Conservation (phyloP, 53 echinoderm and acorn worm genomes). For the Arbacia lixula region DNA sequence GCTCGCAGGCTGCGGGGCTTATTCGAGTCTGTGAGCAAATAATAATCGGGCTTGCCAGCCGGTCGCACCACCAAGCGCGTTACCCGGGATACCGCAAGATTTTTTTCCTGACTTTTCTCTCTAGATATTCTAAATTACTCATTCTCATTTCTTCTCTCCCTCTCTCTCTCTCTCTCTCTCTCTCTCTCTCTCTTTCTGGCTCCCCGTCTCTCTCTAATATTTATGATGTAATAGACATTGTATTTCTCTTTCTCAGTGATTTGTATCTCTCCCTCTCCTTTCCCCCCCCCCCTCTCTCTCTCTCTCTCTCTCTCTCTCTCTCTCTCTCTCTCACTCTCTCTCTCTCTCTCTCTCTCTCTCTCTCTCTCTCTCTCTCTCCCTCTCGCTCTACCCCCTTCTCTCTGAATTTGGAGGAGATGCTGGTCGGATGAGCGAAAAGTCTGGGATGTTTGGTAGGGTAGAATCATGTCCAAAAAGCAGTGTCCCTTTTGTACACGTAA, state of each 20-base stretch:
- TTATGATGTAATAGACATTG: too few relatives aligned
- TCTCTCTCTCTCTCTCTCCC: not conserved
- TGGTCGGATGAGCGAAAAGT: too few relatives aligned
- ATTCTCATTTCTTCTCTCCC: too few relatives aligned
- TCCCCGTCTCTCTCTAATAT: not conserved
- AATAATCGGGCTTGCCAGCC: slow-evolving; percentile 49
- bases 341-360: slow-evolving; percentile 6
- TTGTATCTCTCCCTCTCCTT: too few relatives aligned
- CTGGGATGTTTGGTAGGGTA: too few relatives aligned
- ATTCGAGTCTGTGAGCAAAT: slow-evolving; percentile 25
- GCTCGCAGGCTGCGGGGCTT: slow-evolving; percentile 29
- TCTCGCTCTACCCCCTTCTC: too few relatives aligned
- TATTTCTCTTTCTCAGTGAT: too few relatives aligned
- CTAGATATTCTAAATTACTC: not conserved
- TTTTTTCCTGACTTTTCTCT: not conserved
- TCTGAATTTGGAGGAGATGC: too few relatives aligned
- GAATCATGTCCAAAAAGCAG: too few relatives aligned
- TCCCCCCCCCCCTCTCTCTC: not conserved
- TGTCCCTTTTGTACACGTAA: too few relatives aligned
- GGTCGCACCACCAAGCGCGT: slow-evolving; percentile 2
- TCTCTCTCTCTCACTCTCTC: not conserved
- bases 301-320: not conserved
- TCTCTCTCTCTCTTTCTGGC: not conserved
- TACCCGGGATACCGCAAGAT: slow-evolving; percentile 30
- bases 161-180: slow-evolving; percentile 15